Conservation (phyloP, 2,113 vertebrate species). For the Mesoclemmys tuberculata region DNA sequence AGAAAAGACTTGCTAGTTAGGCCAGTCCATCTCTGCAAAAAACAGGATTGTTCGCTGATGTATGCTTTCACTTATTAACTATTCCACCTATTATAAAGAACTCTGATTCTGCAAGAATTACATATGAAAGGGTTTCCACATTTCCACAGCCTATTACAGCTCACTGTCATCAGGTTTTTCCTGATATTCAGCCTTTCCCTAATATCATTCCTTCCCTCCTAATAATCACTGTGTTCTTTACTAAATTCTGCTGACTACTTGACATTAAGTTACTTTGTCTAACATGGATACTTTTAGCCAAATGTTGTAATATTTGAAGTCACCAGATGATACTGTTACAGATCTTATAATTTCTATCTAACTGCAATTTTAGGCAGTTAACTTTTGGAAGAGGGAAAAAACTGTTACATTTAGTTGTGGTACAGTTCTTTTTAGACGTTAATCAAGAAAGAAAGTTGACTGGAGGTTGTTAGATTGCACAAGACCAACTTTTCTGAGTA, state of each 20-base stretch:
- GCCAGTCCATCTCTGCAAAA: background rate
- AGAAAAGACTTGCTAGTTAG: background rate
- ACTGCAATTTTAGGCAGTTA: background rate
- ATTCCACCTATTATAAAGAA: background rate
- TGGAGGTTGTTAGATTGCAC: background rate
- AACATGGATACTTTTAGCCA: background rate
- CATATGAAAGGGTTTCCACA: constrained; percentile 8
- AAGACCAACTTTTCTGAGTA: background rate
- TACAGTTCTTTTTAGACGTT: background rate
- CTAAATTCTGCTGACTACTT: constrained; percentile 20
- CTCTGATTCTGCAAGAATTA: background rate
- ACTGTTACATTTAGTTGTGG: background rate
- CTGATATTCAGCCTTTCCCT: background rate
- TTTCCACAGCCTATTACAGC: background rate
- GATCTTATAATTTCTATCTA: background rate
- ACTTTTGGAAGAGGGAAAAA: background rate
- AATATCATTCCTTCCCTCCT: background rate
- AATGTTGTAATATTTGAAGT: background rate
- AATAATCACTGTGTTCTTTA: background rate
- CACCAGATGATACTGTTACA: background rate
- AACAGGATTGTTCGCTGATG: background rate
- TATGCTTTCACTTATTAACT: background rate
- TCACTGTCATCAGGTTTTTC: background rate
- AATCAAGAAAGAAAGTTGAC: background rate
- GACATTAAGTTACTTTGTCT: background rate